Base-by-base conservation (phyloP, 1,140 invertebrate genomes). In the Apolygus lucorum region DNA sequence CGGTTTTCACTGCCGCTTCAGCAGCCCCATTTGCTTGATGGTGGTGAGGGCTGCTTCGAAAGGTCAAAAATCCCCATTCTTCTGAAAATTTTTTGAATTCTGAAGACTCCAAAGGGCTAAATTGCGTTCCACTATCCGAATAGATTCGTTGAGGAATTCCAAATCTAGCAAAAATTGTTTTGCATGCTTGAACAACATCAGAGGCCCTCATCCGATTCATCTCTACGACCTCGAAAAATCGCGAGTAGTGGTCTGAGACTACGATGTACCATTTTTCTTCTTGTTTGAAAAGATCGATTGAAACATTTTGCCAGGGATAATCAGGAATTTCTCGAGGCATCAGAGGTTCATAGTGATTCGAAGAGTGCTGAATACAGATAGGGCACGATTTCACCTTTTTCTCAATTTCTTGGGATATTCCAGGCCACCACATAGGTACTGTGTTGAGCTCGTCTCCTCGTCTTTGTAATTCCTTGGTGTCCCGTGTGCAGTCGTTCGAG, bases 391-490 rank as follows among this genome's bases (percentile, higher is more conserved):
- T 59, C 4, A 59, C 22, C 22, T 11, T 22, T 17, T 14, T 11
- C 22, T 59, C 54, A 59, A 59, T 59, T 59, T 59, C 13, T 21
- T 59, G 54, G 54, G 54, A 59, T 17, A 59, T 59, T 11, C 54
- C 54, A 14, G 54, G 54, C 54, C 54, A 59, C 54, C 54, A 59
- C 54, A 59, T 59, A n/a, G n/a, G n/a, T n/a, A n/a, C n/a, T n/a
- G n/a, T n/a, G n/a, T n/a, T n/a, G n/a, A n/a, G n/a, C n/a, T n/a
- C n/a, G n/a, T n/a, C n/a, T n/a, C n/a, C n/a, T n/a, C 54, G 54
- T 59, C 22, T 21, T 24, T 59, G 4, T 8, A 59, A 21, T 21
- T 59, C 54, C 54, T 11, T 11, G 54, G 4, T 59, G 54, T 59
- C 54, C 22, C 11, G 2, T 24, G 54, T 17, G 54, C 54, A 59